Conservation (phyloP, 2,888 invertebrate species). For the Strigamia maritima region DNA sequence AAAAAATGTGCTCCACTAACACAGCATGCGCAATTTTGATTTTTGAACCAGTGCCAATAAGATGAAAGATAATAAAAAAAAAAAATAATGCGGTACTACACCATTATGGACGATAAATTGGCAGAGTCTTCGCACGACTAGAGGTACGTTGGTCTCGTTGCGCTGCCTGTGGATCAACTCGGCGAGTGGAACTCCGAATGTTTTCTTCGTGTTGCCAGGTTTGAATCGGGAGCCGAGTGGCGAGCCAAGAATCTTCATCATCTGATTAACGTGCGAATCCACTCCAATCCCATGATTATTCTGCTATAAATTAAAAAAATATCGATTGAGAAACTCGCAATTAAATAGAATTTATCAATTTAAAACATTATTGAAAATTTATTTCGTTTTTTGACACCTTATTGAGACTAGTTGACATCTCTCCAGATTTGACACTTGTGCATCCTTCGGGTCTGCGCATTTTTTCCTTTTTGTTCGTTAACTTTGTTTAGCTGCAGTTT, state of each 20-base stretch:
- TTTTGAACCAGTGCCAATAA: neutral
- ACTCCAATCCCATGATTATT: conserved; percentile 41
- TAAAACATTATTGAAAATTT: neutral
- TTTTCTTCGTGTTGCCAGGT: conserved; percentile 33
- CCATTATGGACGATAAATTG: conserved; percentile 55
- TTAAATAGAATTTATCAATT: neutral
- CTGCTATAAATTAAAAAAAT: neutral
- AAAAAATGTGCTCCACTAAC: neutral
- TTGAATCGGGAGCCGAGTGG: conserved; percentile 40
- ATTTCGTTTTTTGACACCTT: conserved; percentile 20
- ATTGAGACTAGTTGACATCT: conserved; percentile 40
- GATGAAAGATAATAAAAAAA: too few species aligned
- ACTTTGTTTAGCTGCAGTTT: neutral
- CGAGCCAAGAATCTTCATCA: conserved; percentile 46
- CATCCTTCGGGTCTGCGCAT: conserved; percentile 42
- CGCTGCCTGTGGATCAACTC: conserved; percentile 40
- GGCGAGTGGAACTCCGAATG: conserved; percentile 45
- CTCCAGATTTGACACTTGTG: conserved; percentile 39
- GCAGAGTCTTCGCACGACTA: conserved; percentile 54
- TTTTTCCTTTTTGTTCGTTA: neutral
- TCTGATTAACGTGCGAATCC: conserved; percentile 46
- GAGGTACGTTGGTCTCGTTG: conserved; percentile 51
- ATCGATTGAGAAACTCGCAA: too few species aligned
- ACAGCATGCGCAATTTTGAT: neutral
- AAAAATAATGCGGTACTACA: too few species aligned